Evolutionary conservation across 2,888 invertebrate genomes (phyloP).

Genomic region (Eupithecia tripunctaria): DNA sequence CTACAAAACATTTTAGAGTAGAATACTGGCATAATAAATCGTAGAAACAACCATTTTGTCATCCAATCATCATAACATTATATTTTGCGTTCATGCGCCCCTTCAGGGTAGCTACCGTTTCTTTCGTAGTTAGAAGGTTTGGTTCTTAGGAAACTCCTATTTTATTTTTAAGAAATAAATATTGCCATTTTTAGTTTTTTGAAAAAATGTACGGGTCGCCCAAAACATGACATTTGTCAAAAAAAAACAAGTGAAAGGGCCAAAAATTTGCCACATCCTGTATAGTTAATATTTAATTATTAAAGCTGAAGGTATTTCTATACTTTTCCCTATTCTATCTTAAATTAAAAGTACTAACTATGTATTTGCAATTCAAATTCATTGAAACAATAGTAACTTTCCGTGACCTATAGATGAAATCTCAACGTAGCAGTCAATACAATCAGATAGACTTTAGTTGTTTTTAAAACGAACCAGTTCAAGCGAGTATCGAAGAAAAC

Average conservation of each 20-base stretch:
- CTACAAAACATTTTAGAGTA: too few relatives aligned
- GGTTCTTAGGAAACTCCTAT: too few relatives aligned
- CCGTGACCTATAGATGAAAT: not conserved
- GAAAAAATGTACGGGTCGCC: too few relatives aligned
- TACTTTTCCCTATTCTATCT: not conserved
- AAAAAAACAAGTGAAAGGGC: too few relatives aligned
- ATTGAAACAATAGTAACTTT: not conserved
- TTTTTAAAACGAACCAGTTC: slow-evolving; percentile 1
- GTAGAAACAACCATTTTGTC: not conserved
- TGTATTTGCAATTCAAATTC: not conserved
- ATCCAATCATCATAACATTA: not conserved
- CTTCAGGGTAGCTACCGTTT: too few relatives aligned
- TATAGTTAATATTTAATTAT: not conserved
- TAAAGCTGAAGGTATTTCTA: not conserved
- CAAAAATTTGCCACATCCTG: too few relatives aligned
- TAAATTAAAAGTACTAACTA: not conserved
- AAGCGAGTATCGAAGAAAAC: slow-evolving; percentile 19
- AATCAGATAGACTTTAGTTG: slow-evolving; percentile 3
- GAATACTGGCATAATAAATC: not conserved
- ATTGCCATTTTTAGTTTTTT: too few relatives aligned
- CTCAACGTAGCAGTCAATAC: not conserved
- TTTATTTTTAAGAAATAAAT: too few relatives aligned
- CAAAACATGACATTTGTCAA: too few relatives aligned
- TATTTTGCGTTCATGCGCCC: not conserved
- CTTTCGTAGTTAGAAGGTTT: too few relatives aligned